Base-by-base conservation (phyloP, 2,113 vertebrate species). In the Macroglossus sobrinus region DNA sequence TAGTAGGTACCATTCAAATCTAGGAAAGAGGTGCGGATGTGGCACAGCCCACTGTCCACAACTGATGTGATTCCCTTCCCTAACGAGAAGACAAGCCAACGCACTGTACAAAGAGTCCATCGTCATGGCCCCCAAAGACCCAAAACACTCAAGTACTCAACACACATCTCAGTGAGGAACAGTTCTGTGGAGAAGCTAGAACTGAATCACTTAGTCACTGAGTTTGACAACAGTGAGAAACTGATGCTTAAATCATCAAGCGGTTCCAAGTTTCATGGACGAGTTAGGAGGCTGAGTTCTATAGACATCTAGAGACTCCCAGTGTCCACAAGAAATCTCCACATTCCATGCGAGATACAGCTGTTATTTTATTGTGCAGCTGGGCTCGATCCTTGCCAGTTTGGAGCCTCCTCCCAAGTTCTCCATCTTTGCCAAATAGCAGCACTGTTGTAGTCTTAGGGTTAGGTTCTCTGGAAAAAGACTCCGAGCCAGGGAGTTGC, bases 241-340 rank as follows among this genome's bases (percentile, higher is more conserved):
- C 55, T 92, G 30, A n/a, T 28, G 38, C 57, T 94, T 66, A 95
- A 84, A 63, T 47, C 91, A 93, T 40, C 64, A 85, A 84, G 45
- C 71, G 87, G 50, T 43, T 75, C 5, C 33, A 91, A 64, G 63
- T 80, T 91, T 79, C 35, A 24, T n/a, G 26, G 16, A 40, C 9
- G 35, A 85, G 24, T 84, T 74, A 79, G 35, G 50, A 95, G 38
- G 18, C 43, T 88, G 59, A 13, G 18, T 75, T 95, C 50, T 74
- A 61, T 3, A 69, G 59, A 84, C 11, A 50, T 76, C 59, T 47
- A 63, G 50, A 89, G 84, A 89, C n/a, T 69, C 22, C 30, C 50
- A 68, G 57, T 3, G 8, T 59, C 61, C 85, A 85, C 8, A 64
- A 55, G 43, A 89, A 96, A 71, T 55, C 78, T 47, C 55, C 18